Conservation (phyloP, 2,797 vertebrate species). For the Iguana delicatissima region DNA sequence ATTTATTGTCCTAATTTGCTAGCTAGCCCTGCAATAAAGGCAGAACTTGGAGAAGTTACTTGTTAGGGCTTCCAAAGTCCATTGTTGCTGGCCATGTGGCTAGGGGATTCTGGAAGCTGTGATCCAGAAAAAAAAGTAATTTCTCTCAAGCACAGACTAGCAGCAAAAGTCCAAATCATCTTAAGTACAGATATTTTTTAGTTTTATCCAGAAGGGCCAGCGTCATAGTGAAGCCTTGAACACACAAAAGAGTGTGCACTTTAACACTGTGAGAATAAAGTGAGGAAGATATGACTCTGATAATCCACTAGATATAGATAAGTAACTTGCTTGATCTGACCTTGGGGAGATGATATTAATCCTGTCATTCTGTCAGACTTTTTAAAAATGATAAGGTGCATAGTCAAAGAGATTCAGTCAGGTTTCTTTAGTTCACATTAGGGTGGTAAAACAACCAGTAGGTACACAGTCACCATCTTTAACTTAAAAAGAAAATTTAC, state of each 20-base stretch:
- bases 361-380: conserved; percentile 44
- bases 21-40: not conserved
- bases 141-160: not conserved
- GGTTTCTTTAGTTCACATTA: conserved; percentile 33
- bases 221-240: conserved; percentile 24
- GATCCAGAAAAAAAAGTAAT: too few relatives aligned
- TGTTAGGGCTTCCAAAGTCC: too few relatives aligned
- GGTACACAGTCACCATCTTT: conserved; percentile 22
- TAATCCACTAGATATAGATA: conserved; percentile 43
- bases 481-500: not conserved
- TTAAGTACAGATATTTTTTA: accelerated
- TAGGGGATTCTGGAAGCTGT: too few relatives aligned
- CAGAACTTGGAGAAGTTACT: too few relatives aligned
- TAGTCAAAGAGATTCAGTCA: conserved; percentile 25
- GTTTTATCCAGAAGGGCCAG: conserved; percentile 40
- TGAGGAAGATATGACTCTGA: conserved; percentile 26
- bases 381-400: conserved; percentile 48
- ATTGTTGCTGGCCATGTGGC: too few relatives aligned
- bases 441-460: conserved; percentile 12
- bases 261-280: conserved; percentile 41
- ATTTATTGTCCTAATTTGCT: not conserved
- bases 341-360: conserved; percentile 35
- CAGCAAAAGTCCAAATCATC: conserved; percentile 22
- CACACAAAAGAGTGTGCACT: conserved; percentile 32
- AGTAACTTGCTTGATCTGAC: conserved; percentile 33